Evolutionary conservation across 2,113 vertebrate species (phyloP).

Genomic region (Synchiropus splendidus): DNA sequence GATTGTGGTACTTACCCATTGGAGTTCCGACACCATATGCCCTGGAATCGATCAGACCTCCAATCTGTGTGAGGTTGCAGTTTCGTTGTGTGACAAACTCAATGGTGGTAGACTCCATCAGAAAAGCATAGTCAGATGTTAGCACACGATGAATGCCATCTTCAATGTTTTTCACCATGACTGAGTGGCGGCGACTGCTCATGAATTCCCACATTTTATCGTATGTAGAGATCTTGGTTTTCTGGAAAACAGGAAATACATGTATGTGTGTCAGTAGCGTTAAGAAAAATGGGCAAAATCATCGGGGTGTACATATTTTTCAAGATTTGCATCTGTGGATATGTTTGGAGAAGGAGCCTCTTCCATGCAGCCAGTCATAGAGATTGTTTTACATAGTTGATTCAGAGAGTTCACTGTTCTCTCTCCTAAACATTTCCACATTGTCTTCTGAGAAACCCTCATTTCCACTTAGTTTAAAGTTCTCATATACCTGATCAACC

Average conservation of each 20-base stretch:
- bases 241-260: constrained; percentile 62
- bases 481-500: too few relatives aligned
- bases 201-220: constrained; percentile 99
- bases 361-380: too few relatives aligned
- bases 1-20: constrained; percentile 81
- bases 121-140: constrained; percentile 94
- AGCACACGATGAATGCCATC: constrained; percentile 94
- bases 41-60: constrained; percentile 94
- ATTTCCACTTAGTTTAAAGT: too few relatives aligned
- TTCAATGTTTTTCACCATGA: constrained; percentile 93
- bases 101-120: constrained; percentile 97
- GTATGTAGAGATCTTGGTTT: constrained; percentile 98
- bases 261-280: too few relatives aligned
- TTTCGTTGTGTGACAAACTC: constrained; percentile 94
- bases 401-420: too few relatives aligned
- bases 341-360: too few relatives aligned
- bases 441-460: too few relatives aligned
- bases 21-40: constrained; percentile 94
- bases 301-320: too few relatives aligned
- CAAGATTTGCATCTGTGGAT: too few relatives aligned
- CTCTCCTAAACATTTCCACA: too few relatives aligned
- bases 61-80: constrained; percentile 97
- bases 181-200: constrained; percentile 92
- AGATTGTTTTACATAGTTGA: too few relatives aligned
- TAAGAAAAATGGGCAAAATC: too few relatives aligned